Evolutionary conservation across 2,113 vertebrate species (phyloP).

Genomic region (Sphaerodactylus townsendi): DNA sequence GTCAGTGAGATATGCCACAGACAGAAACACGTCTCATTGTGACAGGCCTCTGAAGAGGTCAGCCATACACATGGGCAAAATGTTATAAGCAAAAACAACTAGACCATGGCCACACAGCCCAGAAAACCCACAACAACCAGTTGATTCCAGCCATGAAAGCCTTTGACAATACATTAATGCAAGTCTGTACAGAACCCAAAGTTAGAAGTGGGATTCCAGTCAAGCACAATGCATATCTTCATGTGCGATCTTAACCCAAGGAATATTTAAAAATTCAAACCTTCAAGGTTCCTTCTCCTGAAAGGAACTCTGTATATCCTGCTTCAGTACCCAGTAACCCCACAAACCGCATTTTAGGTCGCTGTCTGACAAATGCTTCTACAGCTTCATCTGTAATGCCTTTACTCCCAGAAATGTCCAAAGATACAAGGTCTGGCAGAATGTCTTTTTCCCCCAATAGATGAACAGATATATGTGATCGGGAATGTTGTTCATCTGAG

Average conservation of each 20-base stretch:
- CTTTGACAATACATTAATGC: too few relatives aligned
- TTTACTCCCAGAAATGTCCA: slow-evolving; percentile 86
- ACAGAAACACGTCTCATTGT: too few relatives aligned
- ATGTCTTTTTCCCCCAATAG: slow-evolving; percentile 84
- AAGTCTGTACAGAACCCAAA: neutral
- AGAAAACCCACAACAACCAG: too few relatives aligned
- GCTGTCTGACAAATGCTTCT: slow-evolving; percentile 79
- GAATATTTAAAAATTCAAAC: slow-evolving; percentile 64
- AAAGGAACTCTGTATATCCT: slow-evolving; percentile 87
- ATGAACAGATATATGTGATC: slow-evolving; percentile 83
- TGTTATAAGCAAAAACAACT: too few relatives aligned
- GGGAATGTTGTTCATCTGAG: slow-evolving; percentile 88
- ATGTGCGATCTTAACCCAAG: neutral
- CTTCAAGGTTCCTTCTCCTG: slow-evolving; percentile 82
- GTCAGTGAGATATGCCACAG: too few relatives aligned
- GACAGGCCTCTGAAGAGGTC: too few relatives aligned
- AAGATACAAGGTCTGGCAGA: slow-evolving; percentile 80
- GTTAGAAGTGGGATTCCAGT: neutral
- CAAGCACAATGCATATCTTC: neutral
- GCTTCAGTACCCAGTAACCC: slow-evolving; percentile 89
- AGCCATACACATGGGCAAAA: too few relatives aligned
- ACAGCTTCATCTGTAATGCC: slow-evolving; percentile 83
- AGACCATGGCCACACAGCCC: too few relatives aligned
- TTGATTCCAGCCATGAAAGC: too few relatives aligned
- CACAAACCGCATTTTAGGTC: slow-evolving; percentile 84